Base-by-base conservation (phyloP, 2,797 vertebrate genomes). In the Melanotaenia boesemani region DNA sequence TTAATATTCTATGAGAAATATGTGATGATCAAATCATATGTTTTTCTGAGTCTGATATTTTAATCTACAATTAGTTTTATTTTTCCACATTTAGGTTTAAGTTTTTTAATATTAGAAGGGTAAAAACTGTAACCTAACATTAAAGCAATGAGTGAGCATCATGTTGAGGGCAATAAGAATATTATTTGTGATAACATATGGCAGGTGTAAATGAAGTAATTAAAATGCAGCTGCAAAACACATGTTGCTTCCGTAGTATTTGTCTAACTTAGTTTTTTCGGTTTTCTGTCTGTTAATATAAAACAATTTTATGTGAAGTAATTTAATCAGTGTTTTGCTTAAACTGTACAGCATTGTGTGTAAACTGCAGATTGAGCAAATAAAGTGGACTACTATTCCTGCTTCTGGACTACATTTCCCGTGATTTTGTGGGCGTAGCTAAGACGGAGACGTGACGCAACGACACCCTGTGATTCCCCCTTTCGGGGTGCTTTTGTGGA, bases 371-470 rank as follows among this genome's bases (percentile, higher is more conserved):
- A 44, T 11, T 24, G 2, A n/a, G 22, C 26, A 26, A 80, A 64
- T 11, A 46, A 63, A 65, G n/a, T 10, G 2, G 0, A 6, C 9
- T 28, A 9, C 5, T 9, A 11, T 4, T 24, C 3, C 5, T 9
- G 2, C 18, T 50, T 50, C 9, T 34, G 75, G 81, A 93, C 92
- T 90, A 87, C 91, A 90, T 84, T 83, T 91, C 91, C 92, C 91
- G 66, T 76, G 56, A 2, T 30, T 7, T 15, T 4, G 26, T 55
- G 74, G 75, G 85, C 76, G 83, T 15, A 0, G n/a, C 18, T 37
- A 6, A 71, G 80, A 72, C 87, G 74, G 67, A 74, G 20, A 74
- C 32, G 32, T 32, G 32, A 32, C 81, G 62, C 79, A 63, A 1
- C 62, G 67, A 63, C 82, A 76, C 67, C 73, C 72, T 67, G 72